Base-by-base conservation (phyloP, 2,888 invertebrate genomes). In the Serripes groenlandicus region DNA sequence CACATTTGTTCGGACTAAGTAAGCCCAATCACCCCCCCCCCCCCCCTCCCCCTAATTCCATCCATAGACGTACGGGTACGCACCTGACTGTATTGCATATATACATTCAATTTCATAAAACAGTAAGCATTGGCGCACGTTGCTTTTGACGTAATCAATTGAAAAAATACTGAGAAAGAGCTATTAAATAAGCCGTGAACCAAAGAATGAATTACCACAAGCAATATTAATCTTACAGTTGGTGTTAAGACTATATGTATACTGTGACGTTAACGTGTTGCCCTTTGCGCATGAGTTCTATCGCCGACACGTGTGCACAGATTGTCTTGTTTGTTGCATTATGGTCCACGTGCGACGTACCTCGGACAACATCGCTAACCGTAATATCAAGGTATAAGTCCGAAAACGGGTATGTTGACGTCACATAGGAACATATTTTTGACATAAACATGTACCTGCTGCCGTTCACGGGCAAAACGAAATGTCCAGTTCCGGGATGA, bases 361-460 rank as follows among this genome's bases (percentile, higher is more conserved):
- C 35, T 64, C 64, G 64, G n/a, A 64, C 64, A 23, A 64, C 35
- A 35, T 64, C 35, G 35, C 21, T 35, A 3, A 64, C 35, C n/a
- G 64, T 34, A 23, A 64, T 64, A 3, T 32, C 18, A n/a, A 64
- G 35, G 35, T 35, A 64, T 9, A 64, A 18, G 2, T 64, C 64
- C 3, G 64, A 64, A 21, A 35, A n/a, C 35, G 34, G 64, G 26
- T 35, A 35, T 11, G 64, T 34, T n/a, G 64, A 64, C 18, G 64
- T 64, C 21, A 34, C 35, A 7, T 64, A 64, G 18, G 64, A 64
- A 35, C 64, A 64, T 15, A 64, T 64, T 34, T 64, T 32, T 18
- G 62, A 32, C 62, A 62, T 62, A 34, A 62, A 62, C 62, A 62
- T 32, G 62, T 62, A 62, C n/a, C n/a, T n/a, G 4, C 34, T 62